A percentile compares a stretch with the other conserved stretches of the same genome.
Evolutionary conservation across 2,113 vertebrate genomes (phyloP).

Genomic region (Oncorhynchus kisutch): DNA sequence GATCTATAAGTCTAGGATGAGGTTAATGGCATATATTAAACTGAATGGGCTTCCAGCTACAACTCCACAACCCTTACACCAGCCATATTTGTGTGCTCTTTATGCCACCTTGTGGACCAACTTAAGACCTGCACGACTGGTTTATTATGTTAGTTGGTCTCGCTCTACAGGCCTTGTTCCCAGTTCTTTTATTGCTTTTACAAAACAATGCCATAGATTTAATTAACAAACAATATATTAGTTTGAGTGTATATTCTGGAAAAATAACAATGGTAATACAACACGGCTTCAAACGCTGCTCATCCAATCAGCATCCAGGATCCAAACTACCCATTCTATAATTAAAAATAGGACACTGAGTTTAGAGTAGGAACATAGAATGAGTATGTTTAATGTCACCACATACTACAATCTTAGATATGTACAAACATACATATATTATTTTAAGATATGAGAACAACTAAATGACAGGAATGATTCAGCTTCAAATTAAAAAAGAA

Average conservation of each 20-base stretch:
- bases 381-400: constrained; percentile 58
- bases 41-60: neutral
- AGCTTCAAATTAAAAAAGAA: constrained; percentile 55
- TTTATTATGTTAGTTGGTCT: no score
- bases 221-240: neutral
- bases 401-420: constrained; percentile 57
- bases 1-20: neutral
- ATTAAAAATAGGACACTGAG: constrained; percentile 1
- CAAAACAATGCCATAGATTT: constrained; percentile 27
- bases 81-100: neutral
- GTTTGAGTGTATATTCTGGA: neutral
- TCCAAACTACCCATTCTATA: neutral
- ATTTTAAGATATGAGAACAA: constrained; percentile 42
- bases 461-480: constrained; percentile 63
- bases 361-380: constrained; percentile 7
- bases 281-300: neutral
- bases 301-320: neutral
- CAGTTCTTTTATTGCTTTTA: constrained; percentile 5
- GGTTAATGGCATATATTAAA: neutral
- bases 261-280: neutral
- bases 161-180: no score
- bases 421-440: constrained; percentile 54
- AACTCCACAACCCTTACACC: neutral
- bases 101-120: constrained; percentile 58
- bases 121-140: no score